A percentile compares a stretch with the other conserved stretches of the same genome.
phyloP scores from a whole-genome alignment of 2,113 vertebrate species.

The Psettodes erumei region DNA sequence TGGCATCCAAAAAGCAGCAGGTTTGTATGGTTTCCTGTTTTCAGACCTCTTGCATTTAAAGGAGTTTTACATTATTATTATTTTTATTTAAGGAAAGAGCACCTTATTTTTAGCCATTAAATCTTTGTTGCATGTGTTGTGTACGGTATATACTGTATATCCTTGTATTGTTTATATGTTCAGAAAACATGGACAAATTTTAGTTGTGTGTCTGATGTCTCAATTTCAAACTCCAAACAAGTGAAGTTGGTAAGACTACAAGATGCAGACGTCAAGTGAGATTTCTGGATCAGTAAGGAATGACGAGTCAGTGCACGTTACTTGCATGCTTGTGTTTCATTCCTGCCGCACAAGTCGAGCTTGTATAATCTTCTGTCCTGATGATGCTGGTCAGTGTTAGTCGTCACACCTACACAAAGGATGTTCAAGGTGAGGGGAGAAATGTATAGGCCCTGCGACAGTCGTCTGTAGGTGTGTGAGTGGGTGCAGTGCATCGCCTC shows the following conservation, averaged over 20 bases:
- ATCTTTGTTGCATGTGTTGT: too few relatives aligned
- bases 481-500: constrained; percentile 25
- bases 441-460: neutral
- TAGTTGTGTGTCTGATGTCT: too few relatives aligned
- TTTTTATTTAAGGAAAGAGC: too few relatives aligned
- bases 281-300: neutral
- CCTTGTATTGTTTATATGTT: too few relatives aligned
- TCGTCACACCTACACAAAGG: neutral
- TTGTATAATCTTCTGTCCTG: neutral
- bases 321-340: neutral
- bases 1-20: neutral
- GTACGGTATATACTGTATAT: too few relatives aligned
- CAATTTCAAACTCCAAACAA: too few relatives aligned
- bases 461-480: constrained; percentile 41
- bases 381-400: neutral
- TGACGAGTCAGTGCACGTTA: neutral
- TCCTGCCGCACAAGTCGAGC: neutral
- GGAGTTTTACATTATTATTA: too few relatives aligned
- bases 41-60: neutral
- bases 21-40: too few relatives aligned
- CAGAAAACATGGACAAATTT: too few relatives aligned
- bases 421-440: constrained; percentile 23
- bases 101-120: too few relatives aligned
- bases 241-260: too few relatives aligned
- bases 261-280: neutral